phyloP scores from a whole-genome alignment of 23 tunicate genomes.

The Phallusia fumigata region DNA sequence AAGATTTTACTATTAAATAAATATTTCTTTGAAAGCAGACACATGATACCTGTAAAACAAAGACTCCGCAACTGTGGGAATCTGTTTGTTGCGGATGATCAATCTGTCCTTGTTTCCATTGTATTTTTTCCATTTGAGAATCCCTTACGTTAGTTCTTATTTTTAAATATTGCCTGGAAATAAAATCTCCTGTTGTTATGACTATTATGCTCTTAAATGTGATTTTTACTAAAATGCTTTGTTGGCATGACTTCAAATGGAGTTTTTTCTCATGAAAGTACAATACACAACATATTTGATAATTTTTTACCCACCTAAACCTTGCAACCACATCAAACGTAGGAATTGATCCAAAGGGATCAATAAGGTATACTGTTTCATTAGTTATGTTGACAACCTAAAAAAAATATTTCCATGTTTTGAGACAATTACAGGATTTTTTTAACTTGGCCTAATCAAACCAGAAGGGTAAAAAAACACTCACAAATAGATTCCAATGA shows the following conservation, averaged over 20 bases:
- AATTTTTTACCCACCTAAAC: neutral
- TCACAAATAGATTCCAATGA: constrained; percentile 1
- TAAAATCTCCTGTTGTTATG: too few species aligned
- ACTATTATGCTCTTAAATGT: too few species aligned
- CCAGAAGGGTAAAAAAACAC: neutral
- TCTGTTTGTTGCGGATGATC: constrained; percentile 3
- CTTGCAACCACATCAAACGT: neutral
- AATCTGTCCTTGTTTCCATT: neutral
- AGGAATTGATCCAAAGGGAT: neutral
- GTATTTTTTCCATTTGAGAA: neutral
- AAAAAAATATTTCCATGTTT: too few species aligned
- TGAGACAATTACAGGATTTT: too few species aligned
- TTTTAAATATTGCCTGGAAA: neutral
- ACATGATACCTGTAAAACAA: neutral
- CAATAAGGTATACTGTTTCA: neutral
- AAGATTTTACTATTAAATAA: too few species aligned
- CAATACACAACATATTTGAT: too few species aligned
- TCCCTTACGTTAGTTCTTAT: neutral
- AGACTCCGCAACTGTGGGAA: neutral
- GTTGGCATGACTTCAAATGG: too few species aligned
- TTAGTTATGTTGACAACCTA: too few species aligned
- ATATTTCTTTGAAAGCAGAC: too few species aligned
- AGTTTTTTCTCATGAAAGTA: too few species aligned
- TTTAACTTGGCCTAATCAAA: too few species aligned
- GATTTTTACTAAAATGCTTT: too few species aligned